Evolutionary conservation across 2,113 vertebrate species (phyloP).

Genomic region (Rhinolophus ferrumequinum): DNA sequence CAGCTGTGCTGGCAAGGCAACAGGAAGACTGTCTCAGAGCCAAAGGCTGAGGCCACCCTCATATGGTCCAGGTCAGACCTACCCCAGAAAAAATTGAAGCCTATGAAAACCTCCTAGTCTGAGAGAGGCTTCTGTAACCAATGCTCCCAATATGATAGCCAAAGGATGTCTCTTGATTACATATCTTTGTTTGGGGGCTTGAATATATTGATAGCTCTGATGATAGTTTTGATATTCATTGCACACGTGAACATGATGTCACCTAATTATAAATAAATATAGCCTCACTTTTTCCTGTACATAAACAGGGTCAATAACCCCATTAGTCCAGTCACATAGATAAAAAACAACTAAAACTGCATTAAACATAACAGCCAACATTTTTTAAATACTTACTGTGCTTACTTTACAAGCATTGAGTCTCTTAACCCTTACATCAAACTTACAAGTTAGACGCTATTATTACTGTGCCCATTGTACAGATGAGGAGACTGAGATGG

Average conservation of each 20-base stretch:
- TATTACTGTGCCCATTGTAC: not conserved
- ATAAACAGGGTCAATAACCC: not conserved
- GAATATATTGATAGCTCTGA: not conserved
- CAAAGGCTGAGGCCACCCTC: not conserved
- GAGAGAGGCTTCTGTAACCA: not conserved
- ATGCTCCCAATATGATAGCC: rapidly evolving
- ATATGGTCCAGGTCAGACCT: not conserved
- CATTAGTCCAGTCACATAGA: not conserved
- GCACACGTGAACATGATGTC: not conserved
- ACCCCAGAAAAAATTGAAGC: not conserved
- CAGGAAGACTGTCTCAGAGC: not conserved
- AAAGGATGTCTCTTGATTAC: not conserved
- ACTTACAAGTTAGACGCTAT: not conserved
- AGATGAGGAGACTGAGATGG: not conserved
- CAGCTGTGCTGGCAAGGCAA: not conserved
- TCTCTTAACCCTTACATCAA: not conserved
- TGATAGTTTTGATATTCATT: not conserved
- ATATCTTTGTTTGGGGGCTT: not conserved
- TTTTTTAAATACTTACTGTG: not conserved
- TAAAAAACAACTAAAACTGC: not conserved
- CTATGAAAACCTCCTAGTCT: not conserved
- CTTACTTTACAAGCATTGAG: not conserved
- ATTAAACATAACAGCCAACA: not conserved
- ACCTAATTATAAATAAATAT: conserved; percentile 3
- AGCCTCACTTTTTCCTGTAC: not conserved